A percentile compares a stretch with the other conserved stretches of the same genome.
Conservation (phyloP, 2,113 vertebrate genomes). For the Anthoscopus minutus region DNA sequence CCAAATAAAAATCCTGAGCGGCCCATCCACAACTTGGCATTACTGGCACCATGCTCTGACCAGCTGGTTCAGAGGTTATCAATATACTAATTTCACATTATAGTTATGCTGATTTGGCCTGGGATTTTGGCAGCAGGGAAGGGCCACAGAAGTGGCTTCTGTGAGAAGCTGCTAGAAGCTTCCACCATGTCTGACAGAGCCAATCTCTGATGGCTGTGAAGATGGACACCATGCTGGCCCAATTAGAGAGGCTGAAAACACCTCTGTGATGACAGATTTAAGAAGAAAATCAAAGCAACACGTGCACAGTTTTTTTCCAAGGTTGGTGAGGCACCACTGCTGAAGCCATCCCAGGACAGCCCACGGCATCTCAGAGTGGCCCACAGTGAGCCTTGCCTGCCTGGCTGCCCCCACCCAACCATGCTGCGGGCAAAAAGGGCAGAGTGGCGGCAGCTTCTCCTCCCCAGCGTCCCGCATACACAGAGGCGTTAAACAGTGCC, state of each 20-base stretch:
- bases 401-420: neutral
- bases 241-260: rapidly evolving
- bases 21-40: too few relatives aligned
- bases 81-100: neutral
- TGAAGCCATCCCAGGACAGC: neutral
- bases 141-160: neutral
- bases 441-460: neutral
- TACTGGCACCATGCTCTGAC: neutral
- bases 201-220: neutral
- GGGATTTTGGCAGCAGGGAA: neutral
- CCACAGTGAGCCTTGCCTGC: neutral
- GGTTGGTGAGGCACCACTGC: neutral
- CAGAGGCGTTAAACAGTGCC: neutral
- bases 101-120: neutral
- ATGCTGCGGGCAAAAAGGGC: neutral
- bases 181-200: neutral
- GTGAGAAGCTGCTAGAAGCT: neutral
- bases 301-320: neutral
- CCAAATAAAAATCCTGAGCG: neutral
- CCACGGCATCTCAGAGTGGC: rapidly evolving
- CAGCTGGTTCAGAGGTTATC: neutral
- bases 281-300: neutral
- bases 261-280: neutral
- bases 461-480: neutral
- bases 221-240: neutral